Evolutionary conservation across 2,888 invertebrate species (phyloP), one percentile per base, ranked within the genome.

Genomic region (Acanthosepion lycidas): DNA sequence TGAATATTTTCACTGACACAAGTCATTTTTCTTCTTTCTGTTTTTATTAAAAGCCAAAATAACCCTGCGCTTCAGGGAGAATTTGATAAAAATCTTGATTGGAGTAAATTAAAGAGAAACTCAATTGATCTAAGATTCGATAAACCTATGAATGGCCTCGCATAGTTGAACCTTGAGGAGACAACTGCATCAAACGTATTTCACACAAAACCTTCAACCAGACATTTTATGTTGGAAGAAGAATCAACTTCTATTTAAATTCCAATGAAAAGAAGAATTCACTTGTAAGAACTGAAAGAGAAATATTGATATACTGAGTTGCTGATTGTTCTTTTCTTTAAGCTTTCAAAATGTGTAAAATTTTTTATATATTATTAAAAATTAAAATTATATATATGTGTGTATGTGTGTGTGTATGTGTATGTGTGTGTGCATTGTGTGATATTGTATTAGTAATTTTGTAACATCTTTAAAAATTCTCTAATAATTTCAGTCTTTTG

Each of bases 11-110:
- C 8, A 64, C 64, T 64, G 64, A 64, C 64, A 64, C 64, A 64
- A 64, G 23, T 64, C 64, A 26, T 64, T 64, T 64, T 26, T 5
- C 26, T 64, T 64, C 26, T 8, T 64, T 26, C 1, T 23, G 64
- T 26, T 26, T 78, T 78, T 78, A 12, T 78, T 9, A 8, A 78
- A 78, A 28, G 28, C 78, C n/a, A 78, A 78, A 78, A 78, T 78
- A n/a, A 78, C 28, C 26, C 26, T 8, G 26, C 26, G 78, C 78
- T 78, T 78, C 28, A 78, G 78, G 78, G 28, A 6, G 28, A n/a
- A 78, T 78, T 78, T 78, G 78, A 78, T 78, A 78, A 78, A 78
- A 78, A 78, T 78, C 78, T 78, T 78, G 28, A 78, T n/a, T 78
- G 78, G 9, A 78, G 28, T n/a, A 78, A 78, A 78, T 78, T 78